Evolutionary conservation across 2,113 vertebrate genomes (phyloP).

Genomic region (Eudyptes chrysolophus): DNA sequence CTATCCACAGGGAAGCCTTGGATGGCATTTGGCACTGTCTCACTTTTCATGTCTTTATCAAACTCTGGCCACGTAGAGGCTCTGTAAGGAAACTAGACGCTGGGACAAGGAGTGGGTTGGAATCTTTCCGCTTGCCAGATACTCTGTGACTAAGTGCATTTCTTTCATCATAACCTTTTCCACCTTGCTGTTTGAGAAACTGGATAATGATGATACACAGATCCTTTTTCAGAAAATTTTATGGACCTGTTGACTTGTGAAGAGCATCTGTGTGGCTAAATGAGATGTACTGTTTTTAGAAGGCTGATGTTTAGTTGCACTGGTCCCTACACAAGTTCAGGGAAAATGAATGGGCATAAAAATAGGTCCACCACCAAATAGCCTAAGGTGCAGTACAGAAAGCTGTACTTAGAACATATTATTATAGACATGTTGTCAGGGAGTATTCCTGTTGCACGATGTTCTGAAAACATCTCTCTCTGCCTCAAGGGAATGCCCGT

Average conservation of each 20-base stretch:
- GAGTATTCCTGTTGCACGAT: slow-evolving; percentile 40
- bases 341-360: slow-evolving; percentile 1
- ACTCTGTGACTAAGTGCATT: slow-evolving; percentile 9
- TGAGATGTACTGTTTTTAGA: background rate
- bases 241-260: background rate
- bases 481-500: slow-evolving; percentile 53
- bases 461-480: slow-evolving; percentile 62
- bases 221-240: slow-evolving; percentile 17
- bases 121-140: background rate
- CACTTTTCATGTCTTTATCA: background rate
- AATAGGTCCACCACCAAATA: slow-evolving; percentile 4
- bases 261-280: background rate
- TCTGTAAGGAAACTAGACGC: background rate
- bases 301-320: background rate
- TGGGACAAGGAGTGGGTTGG: background rate
- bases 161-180: slow-evolving; percentile 42
- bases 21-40: slow-evolving; percentile 1
- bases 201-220: background rate
- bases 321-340: background rate
- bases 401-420: slow-evolving; percentile 24
- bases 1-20: background rate
- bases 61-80: background rate
- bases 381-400: slow-evolving; percentile 36
- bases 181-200: slow-evolving; percentile 26
- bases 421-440: slow-evolving; percentile 46